Conservation (phyloP, 92 coral and sea anemone genomes). For the Palythoa grandis region DNA sequence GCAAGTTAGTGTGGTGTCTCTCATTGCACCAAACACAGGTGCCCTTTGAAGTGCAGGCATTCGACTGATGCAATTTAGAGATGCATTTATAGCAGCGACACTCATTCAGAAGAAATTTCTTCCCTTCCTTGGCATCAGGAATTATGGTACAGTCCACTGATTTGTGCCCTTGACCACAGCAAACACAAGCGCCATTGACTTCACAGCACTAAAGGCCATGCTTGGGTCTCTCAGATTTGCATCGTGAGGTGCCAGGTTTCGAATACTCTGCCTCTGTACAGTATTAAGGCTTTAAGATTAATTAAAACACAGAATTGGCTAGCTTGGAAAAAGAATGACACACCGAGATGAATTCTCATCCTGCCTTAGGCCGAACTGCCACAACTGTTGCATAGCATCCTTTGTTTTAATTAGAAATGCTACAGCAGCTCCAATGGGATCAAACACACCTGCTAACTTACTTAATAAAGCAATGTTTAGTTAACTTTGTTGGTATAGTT, state of each 20-base stretch:
- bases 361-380: too few species aligned
- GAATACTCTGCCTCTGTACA: too few species aligned
- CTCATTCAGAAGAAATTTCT: constrained; percentile 20
- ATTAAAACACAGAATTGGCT: too few species aligned
- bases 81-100: constrained; percentile 21
- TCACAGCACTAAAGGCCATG: neutral
- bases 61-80: neutral
- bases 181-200: neutral
- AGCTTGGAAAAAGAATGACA: too few species aligned
- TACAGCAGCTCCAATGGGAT: neutral
- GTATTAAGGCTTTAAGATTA: too few species aligned
- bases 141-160: neutral
- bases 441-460: neutral
- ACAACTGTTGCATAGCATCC: neutral
- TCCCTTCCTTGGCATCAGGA: constrained; percentile 9
- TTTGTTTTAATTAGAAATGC: neutral
- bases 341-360: too few species aligned
- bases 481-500: too few species aligned
- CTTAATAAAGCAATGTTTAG: too few species aligned
- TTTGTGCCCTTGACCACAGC: constrained; percentile 5
- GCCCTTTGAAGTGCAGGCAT: constrained; percentile 22
- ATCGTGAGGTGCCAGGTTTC: too few species aligned
- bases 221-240: constrained; percentile 6
- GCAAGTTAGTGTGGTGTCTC: constrained; percentile 22
- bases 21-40: constrained; percentile 17